Base-by-base conservation (phyloP, 2,888 invertebrate genomes). In the Stenurella melanura region DNA sequence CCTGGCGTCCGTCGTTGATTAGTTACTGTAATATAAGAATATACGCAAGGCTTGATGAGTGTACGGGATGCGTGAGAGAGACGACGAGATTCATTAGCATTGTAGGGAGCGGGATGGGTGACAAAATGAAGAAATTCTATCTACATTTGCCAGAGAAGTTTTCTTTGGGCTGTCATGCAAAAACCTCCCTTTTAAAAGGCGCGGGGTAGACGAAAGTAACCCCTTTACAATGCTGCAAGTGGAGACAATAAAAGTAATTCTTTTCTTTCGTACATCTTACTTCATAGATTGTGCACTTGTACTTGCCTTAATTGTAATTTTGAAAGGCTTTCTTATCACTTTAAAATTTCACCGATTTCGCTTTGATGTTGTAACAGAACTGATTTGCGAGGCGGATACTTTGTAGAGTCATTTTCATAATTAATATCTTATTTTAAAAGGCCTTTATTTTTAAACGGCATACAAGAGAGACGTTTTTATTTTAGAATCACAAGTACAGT, bases 51-150 rank as follows among this genome's bases (percentile, higher is more conserved):
- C 85, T 87, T 87, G 87, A 87, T 87, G 87, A 86, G 86, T 86
- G 84, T 86, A 84, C 84, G 82, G 83, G 86, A 85, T 18, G 64
- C 64, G 64, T 42, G 82, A 87, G 78, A 78, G 80, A 83, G 87
- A 86, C 78, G 82, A 81, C 76, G 80, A 78, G 79, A 83, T 82
- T 82, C 83, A 83, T 83, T 83, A 83, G 85, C 82, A 84, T 69
- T 68, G 76, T 73, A 60, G 61, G 30, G 71, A 74, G 38, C 68
- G 87, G 87, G 90, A 90, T 87, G 88, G 88, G 89, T 87, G 90
- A 87, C 90, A 90, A 91, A 91, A 92, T 92, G 91, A 91, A 91
- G 91, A 92, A 91, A 92, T 91, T 91, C 91, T 91, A 91, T 91
- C 91, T 91, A 91, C 91, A 91, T 91, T 91, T 91, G 90, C 91